A percentile compares a stretch with the other conserved stretches of the same genome.
These are phyloP conservation scores for Linhomoeus sp. DNA, from an alignment of 2,888 invertebrate genomes.

Conservation along the genomic window DNA sequence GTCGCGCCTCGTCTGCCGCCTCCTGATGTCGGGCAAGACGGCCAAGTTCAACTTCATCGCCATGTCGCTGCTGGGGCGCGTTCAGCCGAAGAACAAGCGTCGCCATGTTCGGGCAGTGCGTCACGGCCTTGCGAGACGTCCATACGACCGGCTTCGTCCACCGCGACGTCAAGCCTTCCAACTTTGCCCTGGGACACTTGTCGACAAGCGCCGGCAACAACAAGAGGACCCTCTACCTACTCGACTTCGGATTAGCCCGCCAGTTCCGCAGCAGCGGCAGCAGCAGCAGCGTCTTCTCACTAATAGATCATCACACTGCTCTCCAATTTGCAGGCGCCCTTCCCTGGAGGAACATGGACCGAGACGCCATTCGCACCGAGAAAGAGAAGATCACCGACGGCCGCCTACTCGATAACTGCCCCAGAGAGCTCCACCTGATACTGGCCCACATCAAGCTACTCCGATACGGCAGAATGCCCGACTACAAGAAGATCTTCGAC, in stretches of 20 bases:
- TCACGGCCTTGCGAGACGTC: too few relatives aligned
- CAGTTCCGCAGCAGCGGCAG: too few relatives aligned
- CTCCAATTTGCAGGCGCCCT: background rate
- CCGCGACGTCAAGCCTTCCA: constrained; percentile 1
- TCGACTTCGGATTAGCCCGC: constrained; percentile 16
- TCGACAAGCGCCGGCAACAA: too few relatives aligned
- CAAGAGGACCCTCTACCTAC: constrained; percentile 12
- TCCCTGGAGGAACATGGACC: background rate
- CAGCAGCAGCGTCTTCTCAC: too few relatives aligned
- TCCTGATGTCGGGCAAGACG: background rate
- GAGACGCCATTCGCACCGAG: too few relatives aligned
- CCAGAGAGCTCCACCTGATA: too few relatives aligned
- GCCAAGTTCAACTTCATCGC: constrained; percentile 12
- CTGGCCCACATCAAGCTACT: too few relatives aligned
- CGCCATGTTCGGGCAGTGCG: background rate
- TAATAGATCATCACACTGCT: too few relatives aligned
- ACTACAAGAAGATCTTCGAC: too few relatives aligned
- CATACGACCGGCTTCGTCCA: background rate
- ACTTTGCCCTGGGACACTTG: background rate
- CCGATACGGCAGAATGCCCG: too few relatives aligned
- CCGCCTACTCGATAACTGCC: too few relatives aligned
- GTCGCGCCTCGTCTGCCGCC: background rate
- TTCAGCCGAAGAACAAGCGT: constrained; percentile 8
- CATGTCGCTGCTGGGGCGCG: constrained; percentile 17
- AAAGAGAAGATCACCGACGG: too few relatives aligned